Evolutionary conservation across 2,888 invertebrate species (phyloP).

Genomic region (Antitype chi): DNA sequence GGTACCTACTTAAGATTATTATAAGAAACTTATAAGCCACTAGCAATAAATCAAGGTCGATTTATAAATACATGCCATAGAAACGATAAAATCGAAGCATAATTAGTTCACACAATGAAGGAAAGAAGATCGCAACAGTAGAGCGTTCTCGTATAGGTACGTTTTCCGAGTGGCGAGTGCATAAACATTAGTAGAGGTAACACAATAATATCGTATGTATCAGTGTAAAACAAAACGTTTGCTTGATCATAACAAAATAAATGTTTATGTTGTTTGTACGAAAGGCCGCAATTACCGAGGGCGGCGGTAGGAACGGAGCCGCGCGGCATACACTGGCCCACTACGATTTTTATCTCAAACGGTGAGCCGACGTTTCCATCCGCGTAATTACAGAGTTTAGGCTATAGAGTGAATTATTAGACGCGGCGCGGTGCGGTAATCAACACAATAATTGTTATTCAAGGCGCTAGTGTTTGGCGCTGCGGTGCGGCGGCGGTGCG

Average conservation of each 20-base stretch:
- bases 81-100: slow-evolving; percentile 8
- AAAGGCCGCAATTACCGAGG: slow-evolving; percentile 80
- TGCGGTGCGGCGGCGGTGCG: slow-evolving; percentile 31
- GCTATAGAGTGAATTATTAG: slow-evolving; percentile 89
- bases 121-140: neutral
- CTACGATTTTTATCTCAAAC: slow-evolving; percentile 89
- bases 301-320: slow-evolving; percentile 71
- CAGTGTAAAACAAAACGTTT: slow-evolving; percentile 68
- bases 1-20: neutral
- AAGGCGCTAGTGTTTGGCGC: slow-evolving; percentile 78
- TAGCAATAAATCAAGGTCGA: neutral
- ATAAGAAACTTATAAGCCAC: neutral
- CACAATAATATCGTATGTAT: slow-evolving; percentile 60
- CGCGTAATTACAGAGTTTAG: slow-evolving; percentile 90
- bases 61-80: neutral
- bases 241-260: slow-evolving; percentile 79
- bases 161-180: slow-evolving; percentile 15
- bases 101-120: neutral
- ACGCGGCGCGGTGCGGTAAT: slow-evolving; percentile 85
- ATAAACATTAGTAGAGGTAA: slow-evolving; percentile 50
- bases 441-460: slow-evolving; percentile 88
- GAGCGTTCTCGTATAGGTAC: slow-evolving; percentile 17
- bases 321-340: slow-evolving; percentile 62
- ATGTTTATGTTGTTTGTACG: slow-evolving; percentile 85
- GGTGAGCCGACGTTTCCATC: slow-evolving; percentile 88